These are phyloP conservation scores for Stegastes partitus DNA, from an alignment of 2,113 vertebrate genomes.

Conservation along the genomic window DNA sequence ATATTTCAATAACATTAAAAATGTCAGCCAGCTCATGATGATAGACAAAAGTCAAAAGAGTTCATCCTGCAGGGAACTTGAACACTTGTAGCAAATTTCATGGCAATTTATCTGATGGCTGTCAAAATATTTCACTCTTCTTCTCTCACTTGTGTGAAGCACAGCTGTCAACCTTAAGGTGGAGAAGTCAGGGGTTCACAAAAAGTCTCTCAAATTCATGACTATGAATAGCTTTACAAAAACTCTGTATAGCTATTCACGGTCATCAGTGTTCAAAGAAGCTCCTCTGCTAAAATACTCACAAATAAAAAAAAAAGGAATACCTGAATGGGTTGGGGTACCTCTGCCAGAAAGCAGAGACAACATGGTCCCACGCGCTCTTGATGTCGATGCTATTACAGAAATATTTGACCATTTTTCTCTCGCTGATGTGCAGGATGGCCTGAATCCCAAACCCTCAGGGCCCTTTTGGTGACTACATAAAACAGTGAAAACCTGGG, in stretches of 20 bases:
- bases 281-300: background rate
- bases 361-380: slow-evolving; percentile 85
- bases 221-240: too few relatives aligned
- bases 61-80: too few relatives aligned
- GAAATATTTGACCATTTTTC: slow-evolving; percentile 86
- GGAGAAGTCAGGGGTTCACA: background rate
- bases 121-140: background rate
- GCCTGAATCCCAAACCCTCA: slow-evolving; percentile 36
- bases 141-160: too few relatives aligned
- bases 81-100: background rate
- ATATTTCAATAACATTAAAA: too few relatives aligned
- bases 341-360: slow-evolving; percentile 87
- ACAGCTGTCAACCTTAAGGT: background rate
- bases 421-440: slow-evolving; percentile 13
- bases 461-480: slow-evolving; percentile 22
- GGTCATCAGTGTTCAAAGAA: background rate
- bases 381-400: slow-evolving; percentile 80
- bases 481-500: slow-evolving; percentile 17
- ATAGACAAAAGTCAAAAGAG: too few relatives aligned
- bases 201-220: too few relatives aligned
- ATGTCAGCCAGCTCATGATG: too few relatives aligned
- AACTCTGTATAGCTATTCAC: too few relatives aligned
- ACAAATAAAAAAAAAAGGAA: background rate
- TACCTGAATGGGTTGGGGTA: slow-evolving; percentile 90
- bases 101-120: background rate